These are phyloP conservation scores for Cenopis cana DNA, from an alignment of 2,888 invertebrate genomes.

Conservation along the genomic window DNA sequence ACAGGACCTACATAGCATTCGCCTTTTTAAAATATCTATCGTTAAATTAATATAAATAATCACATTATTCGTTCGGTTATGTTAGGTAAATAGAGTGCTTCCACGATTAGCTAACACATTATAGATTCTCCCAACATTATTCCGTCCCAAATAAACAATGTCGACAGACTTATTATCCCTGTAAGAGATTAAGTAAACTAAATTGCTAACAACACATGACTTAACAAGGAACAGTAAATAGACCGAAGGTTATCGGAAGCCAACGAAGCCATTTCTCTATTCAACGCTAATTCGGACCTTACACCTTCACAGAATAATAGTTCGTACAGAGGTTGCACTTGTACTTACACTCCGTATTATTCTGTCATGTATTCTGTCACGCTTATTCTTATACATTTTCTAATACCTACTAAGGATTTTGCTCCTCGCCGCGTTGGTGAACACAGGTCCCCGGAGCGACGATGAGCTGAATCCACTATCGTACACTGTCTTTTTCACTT, in stretches of 20 bases:
- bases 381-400: no score
- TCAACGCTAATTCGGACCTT: conserved; percentile 71
- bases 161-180: conserved; percentile 27
- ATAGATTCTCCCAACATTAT: conserved; percentile 1
- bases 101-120: conserved; percentile 7
- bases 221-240: conserved; percentile 29
- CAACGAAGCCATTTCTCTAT: conserved; percentile 60
- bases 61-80: no score
- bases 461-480: no score
- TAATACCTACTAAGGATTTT: no score
- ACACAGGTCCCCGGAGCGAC: no score
- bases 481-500: no score
- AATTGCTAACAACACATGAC: conserved; percentile 21
- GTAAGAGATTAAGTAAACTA: conserved; percentile 14
- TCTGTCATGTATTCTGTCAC: no score
- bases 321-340: neutral
- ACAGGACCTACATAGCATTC: no score
- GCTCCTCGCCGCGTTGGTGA: no score
- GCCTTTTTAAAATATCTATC: no score
- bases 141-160: conserved; percentile 37
- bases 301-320: conserved; percentile 53
- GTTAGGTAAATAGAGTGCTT: neutral
- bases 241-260: conserved; percentile 50
- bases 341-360: no score
- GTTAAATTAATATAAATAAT: no score